Conservation (phyloP, 2,888 invertebrate genomes). For the Meghimatium bilineatum region DNA sequence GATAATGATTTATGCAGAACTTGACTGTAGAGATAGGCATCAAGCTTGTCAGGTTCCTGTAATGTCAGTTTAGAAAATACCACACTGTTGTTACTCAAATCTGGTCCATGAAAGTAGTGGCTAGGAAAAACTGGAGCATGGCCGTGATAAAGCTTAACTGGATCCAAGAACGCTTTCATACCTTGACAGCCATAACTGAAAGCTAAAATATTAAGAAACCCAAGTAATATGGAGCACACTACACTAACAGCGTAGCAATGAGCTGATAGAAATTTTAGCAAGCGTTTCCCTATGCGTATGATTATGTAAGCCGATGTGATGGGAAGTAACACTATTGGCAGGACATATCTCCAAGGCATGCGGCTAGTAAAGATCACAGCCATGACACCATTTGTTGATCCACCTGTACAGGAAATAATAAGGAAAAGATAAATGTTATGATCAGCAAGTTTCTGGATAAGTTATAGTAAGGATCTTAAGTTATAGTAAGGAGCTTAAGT, state of each 20-base stretch:
- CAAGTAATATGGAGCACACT: background rate
- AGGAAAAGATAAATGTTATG: background rate
- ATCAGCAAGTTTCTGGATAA: background rate
- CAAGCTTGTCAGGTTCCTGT: background rate
- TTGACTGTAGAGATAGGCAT: conserved; percentile 32
- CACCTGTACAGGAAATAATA: background rate
- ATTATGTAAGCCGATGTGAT: background rate
- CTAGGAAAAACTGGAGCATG: conserved; percentile 48
- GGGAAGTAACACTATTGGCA: background rate
- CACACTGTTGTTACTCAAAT: background rate
- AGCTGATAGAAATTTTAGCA: background rate
- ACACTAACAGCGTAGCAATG: conserved; percentile 20
- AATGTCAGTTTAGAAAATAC: background rate
- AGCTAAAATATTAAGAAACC: conserved; percentile 38
- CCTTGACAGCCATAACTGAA: conserved; percentile 37
- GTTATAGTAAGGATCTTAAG: background rate
- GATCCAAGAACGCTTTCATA: conserved; percentile 31
- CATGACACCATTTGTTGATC: conserved; percentile 1
- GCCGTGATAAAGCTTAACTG: conserved; percentile 50
- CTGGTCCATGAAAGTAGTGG: conserved; percentile 46
- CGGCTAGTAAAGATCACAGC: conserved; percentile 11
- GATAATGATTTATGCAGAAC: conserved; percentile 40
- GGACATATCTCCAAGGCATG: background rate
- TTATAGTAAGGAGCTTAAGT: background rate
- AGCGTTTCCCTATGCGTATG: background rate